Conservation (phyloP, 2,113 vertebrate genomes). For the Pica pica region DNA sequence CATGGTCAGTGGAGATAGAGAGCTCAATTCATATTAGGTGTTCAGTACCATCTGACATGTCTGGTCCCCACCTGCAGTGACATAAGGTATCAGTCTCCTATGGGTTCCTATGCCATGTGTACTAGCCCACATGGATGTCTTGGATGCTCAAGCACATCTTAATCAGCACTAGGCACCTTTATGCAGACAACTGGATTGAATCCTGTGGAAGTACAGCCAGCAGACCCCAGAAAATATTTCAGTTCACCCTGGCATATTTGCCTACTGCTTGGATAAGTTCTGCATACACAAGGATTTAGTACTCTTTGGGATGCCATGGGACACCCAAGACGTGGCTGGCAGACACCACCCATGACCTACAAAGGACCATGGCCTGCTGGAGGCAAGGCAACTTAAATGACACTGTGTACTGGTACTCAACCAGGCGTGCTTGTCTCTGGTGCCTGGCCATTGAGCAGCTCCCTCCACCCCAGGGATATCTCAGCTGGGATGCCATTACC, state of each 20-base stretch:
- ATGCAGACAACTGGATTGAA: not conserved
- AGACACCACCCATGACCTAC: not conserved
- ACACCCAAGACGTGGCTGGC: fast-evolving
- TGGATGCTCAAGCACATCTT: not conserved
- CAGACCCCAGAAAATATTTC: not conserved
- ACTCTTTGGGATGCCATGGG: not conserved
- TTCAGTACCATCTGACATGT: not conserved
- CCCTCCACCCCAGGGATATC: not conserved
- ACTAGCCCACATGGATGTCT: not conserved
- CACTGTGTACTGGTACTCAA: not conserved
- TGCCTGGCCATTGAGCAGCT: not conserved
- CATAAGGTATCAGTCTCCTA: not conserved
- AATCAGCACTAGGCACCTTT: not conserved
- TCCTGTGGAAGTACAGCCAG: not conserved
- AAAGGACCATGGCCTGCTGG: not conserved
- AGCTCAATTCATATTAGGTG: not conserved
- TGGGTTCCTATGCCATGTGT: not conserved
- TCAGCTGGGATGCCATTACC: not conserved
- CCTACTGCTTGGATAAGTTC: not conserved
- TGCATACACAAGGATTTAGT: not conserved
- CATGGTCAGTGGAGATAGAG: not conserved
- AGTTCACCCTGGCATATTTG: not conserved
- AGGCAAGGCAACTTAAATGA: not conserved
- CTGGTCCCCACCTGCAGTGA: not conserved
- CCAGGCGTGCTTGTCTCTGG: not conserved